A percentile compares a stretch with the other conserved stretches of the same genome.
These are phyloP conservation scores for Corynorhinus townsendii DNA, from an alignment of 2,113 vertebrate genomes.

Conservation along the genomic window DNA sequence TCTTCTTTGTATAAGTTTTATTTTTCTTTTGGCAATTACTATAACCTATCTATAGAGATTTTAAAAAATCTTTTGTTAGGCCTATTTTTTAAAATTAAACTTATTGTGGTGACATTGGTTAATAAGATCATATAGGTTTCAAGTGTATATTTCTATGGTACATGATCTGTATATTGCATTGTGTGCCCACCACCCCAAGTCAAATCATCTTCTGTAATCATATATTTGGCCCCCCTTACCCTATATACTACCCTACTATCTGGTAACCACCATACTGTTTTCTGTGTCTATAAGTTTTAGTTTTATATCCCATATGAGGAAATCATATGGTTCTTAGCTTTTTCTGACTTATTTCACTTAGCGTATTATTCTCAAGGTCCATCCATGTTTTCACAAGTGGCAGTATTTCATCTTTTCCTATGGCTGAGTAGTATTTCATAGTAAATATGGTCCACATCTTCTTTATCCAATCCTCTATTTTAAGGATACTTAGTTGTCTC, in stretches of 20 bases:
- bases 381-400: not conserved
- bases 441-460: not conserved
- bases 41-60: not conserved
- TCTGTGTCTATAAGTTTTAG: not conserved
- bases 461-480: not conserved
- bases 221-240: not conserved
- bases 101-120: not conserved
- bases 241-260: not conserved
- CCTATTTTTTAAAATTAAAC: not conserved
- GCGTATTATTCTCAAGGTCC: not conserved
- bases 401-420: not conserved
- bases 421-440: not conserved
- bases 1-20: not conserved
- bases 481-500: not conserved
- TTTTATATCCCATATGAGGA: not conserved
- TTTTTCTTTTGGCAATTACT: not conserved
- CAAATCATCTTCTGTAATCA: not conserved
- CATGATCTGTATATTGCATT: not conserved
- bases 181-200: not conserved
- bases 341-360: not conserved
- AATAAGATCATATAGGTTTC: not conserved
- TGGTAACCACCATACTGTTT: not conserved
- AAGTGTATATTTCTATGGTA: not conserved
- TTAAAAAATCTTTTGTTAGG: not conserved
- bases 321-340: not conserved